Evolutionary conservation across 2,797 vertebrate genomes (phyloP), one percentile per base, ranked within the genome.

Genomic region (Neostethus bicornis): DNA sequence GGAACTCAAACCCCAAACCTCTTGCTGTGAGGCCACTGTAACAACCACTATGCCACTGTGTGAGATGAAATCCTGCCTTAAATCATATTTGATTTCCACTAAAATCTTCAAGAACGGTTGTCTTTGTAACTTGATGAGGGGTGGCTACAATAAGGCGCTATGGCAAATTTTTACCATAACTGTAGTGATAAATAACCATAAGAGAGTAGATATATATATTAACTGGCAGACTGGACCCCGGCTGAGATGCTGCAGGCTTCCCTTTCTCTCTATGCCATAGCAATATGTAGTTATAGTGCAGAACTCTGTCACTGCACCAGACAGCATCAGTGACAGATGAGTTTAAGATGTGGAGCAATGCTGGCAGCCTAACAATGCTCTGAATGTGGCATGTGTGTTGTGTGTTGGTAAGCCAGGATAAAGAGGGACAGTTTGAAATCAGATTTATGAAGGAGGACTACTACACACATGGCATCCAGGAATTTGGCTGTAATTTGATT

Each of bases 301-400:
- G 59, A 54, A 28, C 32, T 49, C 52, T 61, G 55, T 70, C 60
- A 51, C 39, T 2, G 7, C 50, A 61, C 55, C 61, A 53, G 60
- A 59, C 46, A 53, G 55, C 50, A 57, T 62, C 31, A 13, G 47
- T 57, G 60, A 70, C 66, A 66, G 51, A 81, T 63, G 59, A 65
- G 51, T 62, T 66, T 17, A 50, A 73, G 62, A 77, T 71, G 54
- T 51, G 63, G 49, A 66, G 63, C 39, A 43, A 12, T n/a, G 58
- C 56, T 61, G 61, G 73, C 62, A 70, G 63, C 59, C 50, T 61
- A 53, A 61, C 54, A 51, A 55, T 61, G 64, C 37, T 58, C 61
- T 66, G 60, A 58, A 73, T 60, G 42, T 67, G 61, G 77, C 71
- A 65, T 70, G 49, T 28, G 21, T 42, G 60, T 46, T 49, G 46